phyloP scores from a whole-genome alignment of 2,888 invertebrate species.

The Sturmia bella region DNA sequence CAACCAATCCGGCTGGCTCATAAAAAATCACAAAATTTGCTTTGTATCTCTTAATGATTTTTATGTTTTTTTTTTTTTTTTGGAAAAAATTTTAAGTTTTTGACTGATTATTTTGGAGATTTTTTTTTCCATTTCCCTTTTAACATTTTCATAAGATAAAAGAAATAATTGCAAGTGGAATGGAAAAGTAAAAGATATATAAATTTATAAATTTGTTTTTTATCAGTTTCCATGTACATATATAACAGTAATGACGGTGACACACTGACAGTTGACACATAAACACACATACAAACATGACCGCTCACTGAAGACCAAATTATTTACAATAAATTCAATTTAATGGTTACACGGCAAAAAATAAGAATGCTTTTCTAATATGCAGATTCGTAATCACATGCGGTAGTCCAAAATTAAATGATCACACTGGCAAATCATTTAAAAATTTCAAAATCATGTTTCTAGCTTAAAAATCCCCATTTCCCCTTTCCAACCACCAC shows the following conservation, averaged over 20 bases:
- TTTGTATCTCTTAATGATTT: conserved; percentile 39
- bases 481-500: no score
- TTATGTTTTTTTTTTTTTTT: conserved; percentile 24
- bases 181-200: conserved; percentile 44
- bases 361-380: background rate
- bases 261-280: conserved; percentile 67
- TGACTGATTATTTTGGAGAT: conserved; percentile 30
- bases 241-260: conserved; percentile 43
- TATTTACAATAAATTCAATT: conserved; percentile 12
- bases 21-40: conserved; percentile 37
- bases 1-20: conserved; percentile 2
- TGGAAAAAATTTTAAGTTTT: conserved; percentile 24
- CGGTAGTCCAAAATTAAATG: no score
- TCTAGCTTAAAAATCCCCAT: no score
- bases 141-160: conserved; percentile 45
- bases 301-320: background rate
- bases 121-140: conserved; percentile 30
- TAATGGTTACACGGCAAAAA: conserved; percentile 1
- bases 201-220: conserved; percentile 16
- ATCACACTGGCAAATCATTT: no score
- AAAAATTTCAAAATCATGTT: no score
- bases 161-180: conserved; percentile 63
- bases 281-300: conserved; percentile 9
- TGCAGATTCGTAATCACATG: no score
- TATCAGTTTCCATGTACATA: conserved; percentile 34